A percentile compares a stretch with the other conserved stretches of the same genome.
Evolutionary conservation across 1,140 invertebrate species (phyloP).

Genomic region (Lepidurus arcticus): DNA sequence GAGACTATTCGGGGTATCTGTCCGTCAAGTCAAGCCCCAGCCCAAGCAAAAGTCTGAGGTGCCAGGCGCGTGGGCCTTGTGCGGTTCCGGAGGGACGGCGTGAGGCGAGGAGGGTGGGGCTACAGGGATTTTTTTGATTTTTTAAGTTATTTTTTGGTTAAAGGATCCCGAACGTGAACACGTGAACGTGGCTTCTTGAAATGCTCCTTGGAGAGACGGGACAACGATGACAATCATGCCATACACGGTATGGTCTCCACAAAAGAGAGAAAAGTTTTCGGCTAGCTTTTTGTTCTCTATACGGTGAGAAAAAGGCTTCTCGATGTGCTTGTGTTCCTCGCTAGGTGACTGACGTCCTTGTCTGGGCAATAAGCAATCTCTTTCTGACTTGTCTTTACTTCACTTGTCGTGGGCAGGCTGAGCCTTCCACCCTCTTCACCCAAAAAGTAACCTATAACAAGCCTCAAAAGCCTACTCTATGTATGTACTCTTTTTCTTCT

Average conservation of each 20-base stretch:
- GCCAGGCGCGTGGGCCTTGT: not conserved
- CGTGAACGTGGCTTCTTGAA: not conserved
- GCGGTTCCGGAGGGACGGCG: not conserved
- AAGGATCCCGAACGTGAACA: not conserved
- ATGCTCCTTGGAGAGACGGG: conserved; percentile 8
- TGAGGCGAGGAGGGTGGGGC: not conserved
- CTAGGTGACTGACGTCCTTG: too few species aligned
- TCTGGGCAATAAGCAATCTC: too few species aligned
- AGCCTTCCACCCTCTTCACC: too few species aligned
- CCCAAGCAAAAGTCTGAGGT: not conserved
- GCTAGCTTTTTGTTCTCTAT: not conserved
- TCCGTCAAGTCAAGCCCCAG: conserved; percentile 13
- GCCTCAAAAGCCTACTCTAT: too few species aligned
- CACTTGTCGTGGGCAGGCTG: too few species aligned
- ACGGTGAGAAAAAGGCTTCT: too few species aligned
- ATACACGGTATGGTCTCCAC: not conserved
- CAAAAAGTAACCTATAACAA: too few species aligned
- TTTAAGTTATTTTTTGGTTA: too few species aligned
- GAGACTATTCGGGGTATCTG: conserved; percentile 7
- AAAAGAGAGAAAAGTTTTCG: not conserved
- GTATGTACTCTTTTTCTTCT: too few species aligned
- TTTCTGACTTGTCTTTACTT: too few species aligned
- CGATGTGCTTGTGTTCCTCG: too few species aligned
- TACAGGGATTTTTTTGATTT: not conserved
- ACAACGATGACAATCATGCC: not conserved